These are phyloP conservation scores for Terrapene triunguis DNA, from an alignment of 2,113 vertebrate genomes.

Conservation along the genomic window DNA sequence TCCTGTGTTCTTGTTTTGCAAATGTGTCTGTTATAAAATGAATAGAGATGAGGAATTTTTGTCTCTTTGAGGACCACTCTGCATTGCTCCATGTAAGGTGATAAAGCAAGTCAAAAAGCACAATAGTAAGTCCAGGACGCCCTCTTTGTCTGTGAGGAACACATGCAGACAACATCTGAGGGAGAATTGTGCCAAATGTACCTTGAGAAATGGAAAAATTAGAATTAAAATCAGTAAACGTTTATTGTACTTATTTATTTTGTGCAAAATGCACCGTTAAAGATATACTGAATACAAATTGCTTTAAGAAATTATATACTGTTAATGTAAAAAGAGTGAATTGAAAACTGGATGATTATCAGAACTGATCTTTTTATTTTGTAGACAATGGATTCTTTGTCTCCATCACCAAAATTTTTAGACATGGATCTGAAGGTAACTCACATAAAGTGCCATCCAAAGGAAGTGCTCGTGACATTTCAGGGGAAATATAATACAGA, in stretches of 20 bases:
- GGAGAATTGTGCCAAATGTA: neutral
- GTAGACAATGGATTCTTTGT: conserved; percentile 78
- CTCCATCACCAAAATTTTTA: conserved; percentile 60
- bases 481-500: conserved; percentile 82
- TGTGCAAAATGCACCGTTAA: neutral
- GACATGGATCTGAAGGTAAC: conserved; percentile 87
- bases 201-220: neutral
- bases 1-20: neutral
- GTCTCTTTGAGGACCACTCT: neutral
- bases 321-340: neutral
- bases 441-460: conserved; percentile 83
- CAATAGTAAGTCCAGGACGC: neutral
- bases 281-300: neutral
- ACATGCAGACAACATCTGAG: neutral
- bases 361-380: conserved; percentile 70
- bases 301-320: neutral
- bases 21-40: neutral
- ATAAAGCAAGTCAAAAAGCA: neutral
- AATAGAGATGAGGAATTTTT: neutral
- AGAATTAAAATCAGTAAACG: neutral
- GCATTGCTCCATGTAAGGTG: neutral
- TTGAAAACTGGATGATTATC: fast-evolving
- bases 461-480: conserved; percentile 87
- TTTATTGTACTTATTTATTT: neutral
- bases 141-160: neutral